Base-by-base conservation (phyloP, 2,113 vertebrate species). In the Chaenogobius annularis region DNA sequence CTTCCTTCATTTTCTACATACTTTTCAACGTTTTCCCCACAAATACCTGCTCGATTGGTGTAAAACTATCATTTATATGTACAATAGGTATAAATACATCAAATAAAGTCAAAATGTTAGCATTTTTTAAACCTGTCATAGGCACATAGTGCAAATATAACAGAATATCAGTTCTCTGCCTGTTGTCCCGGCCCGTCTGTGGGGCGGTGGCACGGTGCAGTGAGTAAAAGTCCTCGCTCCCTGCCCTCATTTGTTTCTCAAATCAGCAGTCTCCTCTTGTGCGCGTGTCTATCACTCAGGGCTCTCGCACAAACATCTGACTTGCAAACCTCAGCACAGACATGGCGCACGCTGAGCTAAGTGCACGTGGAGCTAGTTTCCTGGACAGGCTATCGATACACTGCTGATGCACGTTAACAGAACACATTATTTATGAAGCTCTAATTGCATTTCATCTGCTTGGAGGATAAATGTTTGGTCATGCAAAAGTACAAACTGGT, bases 251-350 rank as follows among this genome's bases (percentile, higher is more conserved):
- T 87, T 89, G 82, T 74, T 84, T 73, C 72, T 55, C 69, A 87
- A 86, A 86, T 87, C 46, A 70, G 75, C 61, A 58, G 66, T 52
- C 70, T 76, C 55, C 52, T 56, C 58, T 14, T 23, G 20, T n/a
- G 50, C 0, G 7, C 65, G 59, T 68, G 71, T 75, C 56, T 55
- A 79, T 73, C 75, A 62, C 63, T 73, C 43, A 68, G 48, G 59
- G 17, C 46, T 70, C 74, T 35, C 76, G 68, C 48, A n/a, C 69
- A 77, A 66, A 86, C 59, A 76, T 81, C 66, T 77, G 79, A 80
- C 87, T 85, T 85, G 86, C 88, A 91, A 90, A 90, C 85, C 69
- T 85, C 78, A 79, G 82, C 84, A 81, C 70, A 19, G 81, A 70
- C 65, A 58, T 7, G 50, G 50, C 50, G 20, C 50, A 1, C 12